Evolutionary conservation across 2,797 vertebrate species (phyloP).

Genomic region (Phataginus tricuspis): DNA sequence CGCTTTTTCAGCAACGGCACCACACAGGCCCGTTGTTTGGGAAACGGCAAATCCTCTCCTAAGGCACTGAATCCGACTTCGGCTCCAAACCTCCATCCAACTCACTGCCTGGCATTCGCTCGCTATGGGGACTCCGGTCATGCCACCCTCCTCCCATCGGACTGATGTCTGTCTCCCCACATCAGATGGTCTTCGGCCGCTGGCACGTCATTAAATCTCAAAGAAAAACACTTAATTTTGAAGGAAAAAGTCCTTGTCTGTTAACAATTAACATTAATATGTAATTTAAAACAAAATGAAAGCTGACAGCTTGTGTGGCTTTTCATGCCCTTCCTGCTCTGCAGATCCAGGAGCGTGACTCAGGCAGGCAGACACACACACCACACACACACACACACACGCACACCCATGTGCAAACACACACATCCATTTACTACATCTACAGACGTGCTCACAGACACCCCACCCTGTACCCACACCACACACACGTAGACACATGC

Average conservation of each 20-base stretch:
- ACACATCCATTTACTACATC: too few relatives aligned
- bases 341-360: not conserved
- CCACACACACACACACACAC: too few relatives aligned
- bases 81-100: not conserved
- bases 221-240: not conserved
- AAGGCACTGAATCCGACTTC: not conserved
- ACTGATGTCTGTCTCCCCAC: not conserved
- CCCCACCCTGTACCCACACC: too few relatives aligned
- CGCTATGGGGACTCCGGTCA: not conserved
- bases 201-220: not conserved
- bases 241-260: not conserved
- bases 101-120: too few relatives aligned
- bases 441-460: too few relatives aligned
- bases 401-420: too few relatives aligned
- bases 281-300: slow-evolving; percentile 13
- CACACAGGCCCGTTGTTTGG: too few relatives aligned
- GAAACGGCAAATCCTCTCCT: not conserved
- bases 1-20: not conserved
- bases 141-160: slow-evolving; percentile 38
- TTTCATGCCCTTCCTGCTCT: not conserved
- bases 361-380: not conserved
- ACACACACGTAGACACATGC: too few relatives aligned
- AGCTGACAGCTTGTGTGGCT: not conserved
- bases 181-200: not conserved
- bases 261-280: slow-evolving; percentile 27